Percentiles rank a stretch among this genome's conserved stretches.
Conservation (phyloP, 1,140 invertebrate species). For the Pentalonia nigronervosa region DNA sequence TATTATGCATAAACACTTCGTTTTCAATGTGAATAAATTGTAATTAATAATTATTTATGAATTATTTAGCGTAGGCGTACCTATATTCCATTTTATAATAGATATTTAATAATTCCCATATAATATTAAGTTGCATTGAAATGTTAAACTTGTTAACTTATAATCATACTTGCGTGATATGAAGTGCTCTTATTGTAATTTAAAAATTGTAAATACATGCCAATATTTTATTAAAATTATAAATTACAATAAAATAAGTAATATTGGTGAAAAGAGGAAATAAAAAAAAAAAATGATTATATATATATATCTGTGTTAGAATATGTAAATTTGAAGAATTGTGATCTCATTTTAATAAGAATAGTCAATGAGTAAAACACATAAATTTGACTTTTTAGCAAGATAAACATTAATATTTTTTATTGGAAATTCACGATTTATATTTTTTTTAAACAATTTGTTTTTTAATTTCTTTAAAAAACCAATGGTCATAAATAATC, state of each 20-base stretch:
- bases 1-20: not conserved
- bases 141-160: not conserved
- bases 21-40: not conserved
- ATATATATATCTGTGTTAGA: not conserved
- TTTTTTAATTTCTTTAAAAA: not conserved
- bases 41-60: not conserved
- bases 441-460: not conserved
- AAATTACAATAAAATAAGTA: not conserved
- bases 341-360: not conserved
- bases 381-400: not conserved
- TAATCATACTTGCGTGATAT: not conserved
- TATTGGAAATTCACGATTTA: not conserved
- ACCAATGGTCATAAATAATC: not conserved
- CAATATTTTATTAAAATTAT: not conserved
- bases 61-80: not conserved
- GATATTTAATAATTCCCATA: not conserved
- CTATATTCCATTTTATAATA: not conserved
- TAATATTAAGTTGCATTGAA: not conserved
- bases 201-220: not conserved
- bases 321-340: not conserved
- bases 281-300: not conserved
- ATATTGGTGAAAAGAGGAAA: not conserved
- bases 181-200: not conserved
- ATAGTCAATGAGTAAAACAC: not conserved
- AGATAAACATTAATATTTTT: not conserved